Conservation (phyloP, 2,888 invertebrate genomes). For the Drosophila pseudotakahashii region DNA sequence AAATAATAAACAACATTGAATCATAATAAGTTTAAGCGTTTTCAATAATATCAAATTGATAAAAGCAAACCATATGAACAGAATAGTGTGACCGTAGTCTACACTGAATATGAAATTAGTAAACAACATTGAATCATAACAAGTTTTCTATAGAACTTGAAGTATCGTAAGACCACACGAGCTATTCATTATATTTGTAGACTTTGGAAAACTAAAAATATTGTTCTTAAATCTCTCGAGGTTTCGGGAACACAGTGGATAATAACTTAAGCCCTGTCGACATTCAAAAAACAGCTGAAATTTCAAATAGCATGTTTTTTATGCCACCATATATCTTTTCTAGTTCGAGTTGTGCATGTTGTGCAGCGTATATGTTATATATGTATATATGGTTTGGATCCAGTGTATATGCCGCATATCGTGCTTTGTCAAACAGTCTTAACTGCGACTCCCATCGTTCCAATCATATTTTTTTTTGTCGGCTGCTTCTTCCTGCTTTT, state of each 20-base stretch:
- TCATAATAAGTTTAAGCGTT: no score
- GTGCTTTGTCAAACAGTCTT: conserved; percentile 17
- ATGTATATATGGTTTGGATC: not conserved
- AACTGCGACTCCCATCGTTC: conserved; percentile 20
- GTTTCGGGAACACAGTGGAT: conserved; percentile 3
- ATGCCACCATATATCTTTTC: not conserved
- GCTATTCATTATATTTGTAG: not conserved
- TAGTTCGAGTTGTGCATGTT: conserved; percentile 7
- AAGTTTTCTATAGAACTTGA: not conserved
- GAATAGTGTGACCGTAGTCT: no score
- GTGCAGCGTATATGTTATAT: no score
- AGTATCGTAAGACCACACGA: not conserved
- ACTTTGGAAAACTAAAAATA: not conserved
- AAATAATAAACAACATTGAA: no score
- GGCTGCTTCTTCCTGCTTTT: conserved; percentile 25
- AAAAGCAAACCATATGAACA: no score
- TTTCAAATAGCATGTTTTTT: not conserved
- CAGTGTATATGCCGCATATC: not conserved
- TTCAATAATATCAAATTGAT: no score
- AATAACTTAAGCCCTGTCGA: conserved; percentile 19
- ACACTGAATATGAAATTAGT: not conserved
- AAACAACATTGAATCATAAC: not conserved
- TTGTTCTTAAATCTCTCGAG: not conserved
- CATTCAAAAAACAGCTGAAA: conserved; percentile 30
- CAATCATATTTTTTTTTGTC: conserved; percentile 25